Evolutionary conservation across 2,113 vertebrate species (phyloP), one percentile per base, ranked within the genome.

Genomic region (Leptocoma aspasia): DNA sequence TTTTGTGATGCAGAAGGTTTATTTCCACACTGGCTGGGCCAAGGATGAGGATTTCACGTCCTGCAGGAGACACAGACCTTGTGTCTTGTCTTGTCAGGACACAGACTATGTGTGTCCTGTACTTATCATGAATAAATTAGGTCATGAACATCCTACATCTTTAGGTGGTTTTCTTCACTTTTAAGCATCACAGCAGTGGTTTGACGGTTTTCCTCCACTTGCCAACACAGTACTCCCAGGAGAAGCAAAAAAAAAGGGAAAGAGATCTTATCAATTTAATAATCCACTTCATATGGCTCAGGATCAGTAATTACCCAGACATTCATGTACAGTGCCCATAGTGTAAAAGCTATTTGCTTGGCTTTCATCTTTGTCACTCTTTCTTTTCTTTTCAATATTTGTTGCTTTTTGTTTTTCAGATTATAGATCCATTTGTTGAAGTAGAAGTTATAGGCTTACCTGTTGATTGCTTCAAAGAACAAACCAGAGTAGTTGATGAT

Each of bases 341-440:
- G 2, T 57, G 45, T 90, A 45, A 73, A 65, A 90, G 37, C 16
- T 8, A 19, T 10, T 18, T 68, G 41, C 45, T 76, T 75, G 28
- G 50, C 18, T 76, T 86, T 71, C 33, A 30, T 60, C 61, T 53
- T 76, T 71, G 28, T 65, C 18, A 16, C 27, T 50, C 30, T 56
- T 68, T n/a, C 28, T 76, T n/a, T n/a, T n/a, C n/a, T n/a, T 66
- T 71, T n/a, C n/a, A 47, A 33, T 77, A 53, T 81, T 68, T 52
- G 10, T 39, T 85, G n/a, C 30, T 37, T 71, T 96, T 75, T 95
- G 18, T 61, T 82, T 96, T 96, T 82, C 97, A 99, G 99, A 99
- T 99, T 92, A 99, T 99, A 30, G 99, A 99, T 94, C 99, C 99
- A 4, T 99, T 99, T 33, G 99, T 99, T 97, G 99, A 99, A 97